Percentiles rank a stretch among this genome's conserved stretches.
Conservation (phyloP, 2,888 invertebrate species). For the Deilephila elpenor region DNA sequence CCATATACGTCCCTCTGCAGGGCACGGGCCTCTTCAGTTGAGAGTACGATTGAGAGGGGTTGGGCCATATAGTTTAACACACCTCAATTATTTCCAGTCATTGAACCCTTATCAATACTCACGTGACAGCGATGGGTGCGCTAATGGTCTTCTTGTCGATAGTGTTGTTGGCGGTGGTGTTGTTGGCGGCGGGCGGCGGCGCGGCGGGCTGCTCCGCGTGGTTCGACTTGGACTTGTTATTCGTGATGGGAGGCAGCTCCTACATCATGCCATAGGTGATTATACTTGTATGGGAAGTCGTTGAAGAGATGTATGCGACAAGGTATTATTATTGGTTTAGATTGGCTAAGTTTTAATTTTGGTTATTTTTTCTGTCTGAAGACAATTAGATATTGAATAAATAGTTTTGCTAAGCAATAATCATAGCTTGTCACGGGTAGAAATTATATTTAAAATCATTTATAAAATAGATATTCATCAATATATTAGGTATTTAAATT, state of each 20-base stretch:
- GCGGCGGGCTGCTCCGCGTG: constrained; percentile 58
- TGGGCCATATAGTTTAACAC: too few species aligned
- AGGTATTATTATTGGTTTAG: constrained; percentile 1
- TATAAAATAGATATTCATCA: constrained; percentile 35
- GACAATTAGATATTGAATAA: neutral
- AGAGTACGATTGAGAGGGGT: too few species aligned
- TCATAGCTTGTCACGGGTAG: neutral
- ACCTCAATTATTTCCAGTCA: too few species aligned
- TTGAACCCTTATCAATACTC: too few species aligned
- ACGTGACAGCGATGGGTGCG: constrained; percentile 82
- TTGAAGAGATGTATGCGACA: neutral
- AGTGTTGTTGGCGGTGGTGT: constrained; percentile 68
- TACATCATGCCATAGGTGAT: constrained; percentile 45
- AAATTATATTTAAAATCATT: neutral
- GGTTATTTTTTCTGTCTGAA: neutral
- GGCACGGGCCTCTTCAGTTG: too few species aligned
- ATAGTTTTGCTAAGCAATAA: neutral
- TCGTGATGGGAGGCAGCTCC: constrained; percentile 79
- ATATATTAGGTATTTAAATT: constrained; percentile 40
- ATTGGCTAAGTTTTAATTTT: neutral
- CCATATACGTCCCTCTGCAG: too few species aligned
- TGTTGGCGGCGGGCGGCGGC: constrained; percentile 53
- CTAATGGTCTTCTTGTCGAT: constrained; percentile 81
- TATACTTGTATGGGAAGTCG: neutral
- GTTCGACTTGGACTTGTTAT: constrained; percentile 68